Evolutionary conservation across 2,113 vertebrate species (phyloP), one percentile per base, ranked within the genome.

Genomic region (Cichladusa arquata): DNA sequence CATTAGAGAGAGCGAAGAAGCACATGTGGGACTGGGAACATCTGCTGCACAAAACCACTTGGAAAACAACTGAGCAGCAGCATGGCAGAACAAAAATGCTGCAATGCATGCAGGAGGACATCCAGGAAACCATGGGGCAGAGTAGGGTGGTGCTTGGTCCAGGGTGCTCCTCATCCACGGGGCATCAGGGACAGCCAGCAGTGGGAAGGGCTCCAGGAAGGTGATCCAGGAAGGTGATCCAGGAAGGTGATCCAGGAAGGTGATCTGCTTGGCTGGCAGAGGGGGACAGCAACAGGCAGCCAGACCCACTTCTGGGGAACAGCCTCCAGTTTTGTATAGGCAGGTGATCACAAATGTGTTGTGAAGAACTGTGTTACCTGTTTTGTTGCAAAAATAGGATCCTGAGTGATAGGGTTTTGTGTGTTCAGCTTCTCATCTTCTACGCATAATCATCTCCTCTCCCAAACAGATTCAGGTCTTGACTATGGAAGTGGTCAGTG

Each of bases 11-110:
- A 96, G 93, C 88, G 4, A 89, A 88, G 95, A 97, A 53, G 92
- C 96, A 95, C 92, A 61, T 95, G 95, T 97, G 96, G 96, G 95
- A 83, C 90, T 95, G 93, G 91, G 94, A 98, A 97, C 97, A 98
- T 97, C 97, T 98, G 97, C 88, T 92, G 54, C 80, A 71, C 28
- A 60, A 88, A 94, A 88, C 76, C 0, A 5, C 94, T 86, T 93
- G 88, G 86, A 91, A 97, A 96, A 95, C 82, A 93, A 95, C 93
- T 34, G 51, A 96, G 86, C 89, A 76, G 80, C 62, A 88, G 78
- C 76, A 22, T 34, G 61, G 86, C 42, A 57, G 88, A 89, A 64
- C 60, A 53, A 2, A 58, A 62, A 14, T 23, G 61, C 53, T 58
- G 38, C 50, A 3, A 36, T 47, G 47, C 70, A 12, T 22, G 31